A percentile compares a stretch with the other conserved stretches of the same genome.
phyloP scores from a whole-genome alignment of 2,888 invertebrate species.

The Scaptomyza cyrtandrae region DNA sequence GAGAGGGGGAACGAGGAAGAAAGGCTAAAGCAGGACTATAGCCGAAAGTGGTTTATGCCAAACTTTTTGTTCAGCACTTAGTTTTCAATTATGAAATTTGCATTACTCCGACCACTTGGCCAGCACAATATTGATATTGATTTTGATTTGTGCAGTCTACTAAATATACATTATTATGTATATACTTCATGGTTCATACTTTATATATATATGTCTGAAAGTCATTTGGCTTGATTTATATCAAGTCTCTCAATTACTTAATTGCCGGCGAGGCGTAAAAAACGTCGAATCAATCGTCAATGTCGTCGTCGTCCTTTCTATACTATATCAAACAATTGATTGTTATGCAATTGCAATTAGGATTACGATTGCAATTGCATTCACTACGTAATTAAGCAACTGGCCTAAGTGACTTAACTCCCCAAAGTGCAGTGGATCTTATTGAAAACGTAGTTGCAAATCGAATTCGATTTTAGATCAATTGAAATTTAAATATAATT shows the following conservation, averaged over 20 bases:
- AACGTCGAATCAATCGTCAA: neutral
- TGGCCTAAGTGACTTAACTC: conserved; percentile 6
- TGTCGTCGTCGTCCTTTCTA: conserved; percentile 17
- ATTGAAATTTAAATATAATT: neutral
- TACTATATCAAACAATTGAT: conserved; percentile 67
- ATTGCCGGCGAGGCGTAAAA: conserved; percentile 44
- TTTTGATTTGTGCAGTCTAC: conserved; percentile 48
- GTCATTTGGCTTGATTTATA: conserved; percentile 41
- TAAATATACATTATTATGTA: neutral
- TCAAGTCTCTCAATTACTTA: conserved; percentile 68
- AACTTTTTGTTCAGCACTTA: conserved; percentile 72
- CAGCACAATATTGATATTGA: conserved; percentile 76
- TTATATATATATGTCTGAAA: conserved; percentile 9
- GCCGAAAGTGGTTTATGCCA: conserved; percentile 61
- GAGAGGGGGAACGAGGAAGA: neutral
- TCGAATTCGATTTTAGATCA: neutral
- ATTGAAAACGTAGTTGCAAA: neutral
- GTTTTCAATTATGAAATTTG: conserved; percentile 79
- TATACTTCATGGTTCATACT: neutral
- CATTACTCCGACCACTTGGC: conserved; percentile 62
- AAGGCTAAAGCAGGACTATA: conserved; percentile 17
- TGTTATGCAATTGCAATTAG: conserved; percentile 34
- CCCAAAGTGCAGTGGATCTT: neutral
- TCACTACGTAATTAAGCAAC: conserved; percentile 17
- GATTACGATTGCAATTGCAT: conserved; percentile 8